phyloP scores from a whole-genome alignment of 2,888 invertebrate species.

The Achlya flavicornis region DNA sequence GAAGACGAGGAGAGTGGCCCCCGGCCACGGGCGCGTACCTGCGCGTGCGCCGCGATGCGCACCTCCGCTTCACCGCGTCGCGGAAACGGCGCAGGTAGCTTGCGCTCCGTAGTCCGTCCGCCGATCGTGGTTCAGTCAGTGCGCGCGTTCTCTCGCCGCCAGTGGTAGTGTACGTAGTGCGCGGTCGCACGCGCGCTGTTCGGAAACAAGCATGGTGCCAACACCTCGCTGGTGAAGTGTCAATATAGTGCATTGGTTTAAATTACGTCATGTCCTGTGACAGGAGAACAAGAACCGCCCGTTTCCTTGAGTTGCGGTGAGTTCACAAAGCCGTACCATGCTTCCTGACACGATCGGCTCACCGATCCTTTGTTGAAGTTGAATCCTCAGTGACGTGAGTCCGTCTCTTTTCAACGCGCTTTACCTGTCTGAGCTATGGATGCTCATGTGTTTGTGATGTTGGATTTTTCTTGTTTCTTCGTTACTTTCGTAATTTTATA shows the following conservation, averaged over 20 bases:
- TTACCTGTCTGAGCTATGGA: constrained; percentile 57
- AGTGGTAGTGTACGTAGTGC: constrained; percentile 79
- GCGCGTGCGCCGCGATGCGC: constrained; percentile 80
- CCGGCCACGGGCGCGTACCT: constrained; percentile 59
- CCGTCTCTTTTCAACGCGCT: constrained; percentile 76
- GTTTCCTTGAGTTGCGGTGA: constrained; percentile 83
- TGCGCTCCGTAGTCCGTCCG: constrained; percentile 61
- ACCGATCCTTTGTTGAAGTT: constrained; percentile 76
- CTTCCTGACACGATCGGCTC: constrained; percentile 68
- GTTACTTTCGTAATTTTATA: constrained; percentile 30
- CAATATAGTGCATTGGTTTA: constrained; percentile 63
- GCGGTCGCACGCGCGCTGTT: constrained; percentile 67
- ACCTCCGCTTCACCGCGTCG: constrained; percentile 73
- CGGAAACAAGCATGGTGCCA: constrained; percentile 75
- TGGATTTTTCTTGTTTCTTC: constrained; percentile 33
- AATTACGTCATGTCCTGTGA: constrained; percentile 81
- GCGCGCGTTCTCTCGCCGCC: constrained; percentile 82
- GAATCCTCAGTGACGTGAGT: constrained; percentile 74
- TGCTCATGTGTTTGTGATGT: constrained; percentile 59
- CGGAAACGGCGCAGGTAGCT: constrained; percentile 72
- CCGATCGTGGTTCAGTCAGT: constrained; percentile 76
- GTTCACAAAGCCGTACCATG: constrained; percentile 65
- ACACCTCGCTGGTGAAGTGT: constrained; percentile 74
- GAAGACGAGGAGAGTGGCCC: constrained; percentile 49
- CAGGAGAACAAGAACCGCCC: constrained; percentile 80